phyloP scores from a whole-genome alignment of 2,797 vertebrate genomes.

The Neosilurus hyrtlii region DNA sequence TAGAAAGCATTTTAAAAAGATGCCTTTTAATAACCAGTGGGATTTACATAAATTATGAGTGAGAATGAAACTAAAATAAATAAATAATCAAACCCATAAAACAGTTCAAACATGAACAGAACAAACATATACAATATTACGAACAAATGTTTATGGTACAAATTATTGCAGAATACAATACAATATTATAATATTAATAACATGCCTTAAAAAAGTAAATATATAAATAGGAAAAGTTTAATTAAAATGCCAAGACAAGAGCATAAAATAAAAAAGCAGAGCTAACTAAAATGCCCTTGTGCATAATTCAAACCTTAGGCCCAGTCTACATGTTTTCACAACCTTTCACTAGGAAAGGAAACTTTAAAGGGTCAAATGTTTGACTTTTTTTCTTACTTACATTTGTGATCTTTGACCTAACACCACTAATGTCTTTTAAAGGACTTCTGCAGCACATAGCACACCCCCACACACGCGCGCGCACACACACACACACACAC shows the following conservation, averaged over 20 bases:
- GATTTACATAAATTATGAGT: background rate
- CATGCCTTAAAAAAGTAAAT: background rate
- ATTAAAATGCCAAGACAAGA: background rate
- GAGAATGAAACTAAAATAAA: background rate
- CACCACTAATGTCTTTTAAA: conserved; percentile 17
- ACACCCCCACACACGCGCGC: conserved; percentile 10
- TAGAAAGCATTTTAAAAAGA: background rate
- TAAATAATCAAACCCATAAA: background rate
- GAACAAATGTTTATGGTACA: no score
- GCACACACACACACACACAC: background rate
- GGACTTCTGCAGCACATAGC: background rate
- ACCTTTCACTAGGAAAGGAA: background rate
- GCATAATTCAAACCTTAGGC: background rate
- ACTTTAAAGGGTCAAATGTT: background rate
- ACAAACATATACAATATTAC: background rate
- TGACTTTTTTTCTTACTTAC: background rate
- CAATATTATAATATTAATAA: background rate
- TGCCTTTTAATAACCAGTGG: background rate
- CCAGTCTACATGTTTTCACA: background rate
- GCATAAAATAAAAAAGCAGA: background rate
- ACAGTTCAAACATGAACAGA: background rate
- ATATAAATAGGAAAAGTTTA: background rate
- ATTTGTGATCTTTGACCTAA: conserved; percentile 23
- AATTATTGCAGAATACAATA: background rate
- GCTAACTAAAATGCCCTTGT: background rate